Percentiles rank a stretch among this genome's conserved stretches.
Evolutionary conservation across 2,888 invertebrate genomes (phyloP).

Genomic region (Drosophila demipolita): DNA sequence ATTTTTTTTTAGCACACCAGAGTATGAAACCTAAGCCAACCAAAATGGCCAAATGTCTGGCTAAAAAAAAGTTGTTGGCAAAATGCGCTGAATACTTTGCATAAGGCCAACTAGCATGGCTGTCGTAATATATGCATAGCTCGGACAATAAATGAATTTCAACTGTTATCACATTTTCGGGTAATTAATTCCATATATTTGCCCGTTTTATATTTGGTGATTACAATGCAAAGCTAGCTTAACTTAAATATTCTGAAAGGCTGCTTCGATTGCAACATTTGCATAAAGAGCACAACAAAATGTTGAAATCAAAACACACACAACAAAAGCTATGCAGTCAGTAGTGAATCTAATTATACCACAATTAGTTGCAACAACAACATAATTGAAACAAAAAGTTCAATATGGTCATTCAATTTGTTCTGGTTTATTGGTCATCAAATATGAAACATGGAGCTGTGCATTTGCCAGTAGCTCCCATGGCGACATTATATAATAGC

Average conservation of each 20-base stretch:
- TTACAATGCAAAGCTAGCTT: slow-evolving; percentile 31
- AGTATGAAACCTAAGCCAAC: slow-evolving; percentile 40
- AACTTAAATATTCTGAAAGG: slow-evolving; percentile 21
- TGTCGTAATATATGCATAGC: slow-evolving; percentile 15
- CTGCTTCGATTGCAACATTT: slow-evolving; percentile 45
- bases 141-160: slow-evolving; percentile 26
- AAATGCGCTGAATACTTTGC: slow-evolving; percentile 18
- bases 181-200: slow-evolving; percentile 58
- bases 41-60: slow-evolving; percentile 26
- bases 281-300: slow-evolving; percentile 61
- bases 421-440: slow-evolving; percentile 31
- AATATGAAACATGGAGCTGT: slow-evolving; percentile 25
- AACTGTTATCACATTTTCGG: slow-evolving; percentile 26
- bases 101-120: slow-evolving; percentile 5
- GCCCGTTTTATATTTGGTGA: slow-evolving; percentile 23
- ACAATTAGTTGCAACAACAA: slow-evolving; percentile 32
- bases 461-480: slow-evolving; percentile 9
- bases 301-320: slow-evolving; percentile 30
- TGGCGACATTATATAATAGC: slow-evolving; percentile 37
- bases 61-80: not conserved
- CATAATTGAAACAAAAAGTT: not conserved
- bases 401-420: slow-evolving; percentile 20
- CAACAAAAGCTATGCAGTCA: slow-evolving; percentile 28
- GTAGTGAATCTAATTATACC: slow-evolving; percentile 54
- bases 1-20: slow-evolving; percentile 5